These are phyloP conservation scores for Scaptodrosophila lebanonensis DNA, from an alignment of 1,140 invertebrate genomes.

Conservation along the genomic window DNA sequence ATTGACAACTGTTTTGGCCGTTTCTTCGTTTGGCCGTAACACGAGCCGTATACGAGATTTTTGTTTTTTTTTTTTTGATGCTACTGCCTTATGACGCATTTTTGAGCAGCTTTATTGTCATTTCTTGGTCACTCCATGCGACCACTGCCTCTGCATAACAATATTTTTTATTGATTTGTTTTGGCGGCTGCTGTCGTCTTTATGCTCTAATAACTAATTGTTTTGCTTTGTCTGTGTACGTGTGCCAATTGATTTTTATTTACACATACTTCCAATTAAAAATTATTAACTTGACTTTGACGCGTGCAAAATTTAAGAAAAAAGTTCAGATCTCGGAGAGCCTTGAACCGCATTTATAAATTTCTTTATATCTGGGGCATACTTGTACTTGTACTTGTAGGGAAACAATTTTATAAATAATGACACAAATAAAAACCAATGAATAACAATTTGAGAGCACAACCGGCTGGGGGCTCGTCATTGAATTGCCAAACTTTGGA, in stretches of 20 bases:
- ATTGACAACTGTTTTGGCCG: neutral
- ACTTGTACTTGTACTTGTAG: no score
- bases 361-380: no score
- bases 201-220: slow-evolving; percentile 58
- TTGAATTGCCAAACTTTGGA: slow-evolving; percentile 55
- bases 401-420: slow-evolving; percentile 3
- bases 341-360: slow-evolving; percentile 58
- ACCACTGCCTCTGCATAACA: slow-evolving; percentile 23
- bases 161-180: slow-evolving; percentile 66
- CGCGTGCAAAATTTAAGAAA: slow-evolving; percentile 57
- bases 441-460: slow-evolving; percentile 28
- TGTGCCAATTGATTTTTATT: slow-evolving; percentile 69
- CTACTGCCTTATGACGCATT: slow-evolving; percentile 50
- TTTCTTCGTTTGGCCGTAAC: no score
- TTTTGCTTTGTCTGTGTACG: slow-evolving; percentile 30
- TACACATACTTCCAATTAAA: slow-evolving; percentile 72
- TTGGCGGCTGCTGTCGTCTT: slow-evolving; percentile 45
- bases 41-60: slow-evolving; percentile 32
- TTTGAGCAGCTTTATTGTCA: slow-evolving; percentile 15
- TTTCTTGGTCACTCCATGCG: slow-evolving; percentile 44
- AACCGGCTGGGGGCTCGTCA: slow-evolving; percentile 46
- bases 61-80: no score
- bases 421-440: no score
- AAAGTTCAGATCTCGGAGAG: slow-evolving; percentile 4
- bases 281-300: slow-evolving; percentile 73